These are phyloP conservation scores for Thereva nobilitata DNA, from an alignment of 2,888 invertebrate genomes.

Conservation along the genomic window DNA sequence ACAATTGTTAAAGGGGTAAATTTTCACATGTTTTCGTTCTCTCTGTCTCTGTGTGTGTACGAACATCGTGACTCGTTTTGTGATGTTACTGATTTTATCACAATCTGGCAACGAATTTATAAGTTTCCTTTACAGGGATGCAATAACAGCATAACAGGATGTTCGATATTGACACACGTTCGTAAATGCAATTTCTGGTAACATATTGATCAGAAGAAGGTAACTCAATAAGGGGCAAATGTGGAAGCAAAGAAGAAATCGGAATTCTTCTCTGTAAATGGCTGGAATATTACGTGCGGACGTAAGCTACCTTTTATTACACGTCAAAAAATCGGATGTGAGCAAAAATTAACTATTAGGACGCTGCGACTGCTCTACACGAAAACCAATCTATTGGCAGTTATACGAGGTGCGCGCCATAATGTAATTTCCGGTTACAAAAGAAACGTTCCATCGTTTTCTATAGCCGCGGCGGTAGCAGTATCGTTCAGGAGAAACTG, in stretches of 20 bases:
- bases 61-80: neutral
- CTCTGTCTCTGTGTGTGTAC: neutral
- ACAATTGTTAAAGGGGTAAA: slow-evolving; percentile 28
- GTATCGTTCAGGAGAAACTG: slow-evolving; percentile 12
- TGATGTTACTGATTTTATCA: slow-evolving; percentile 12
- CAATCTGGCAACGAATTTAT: slow-evolving; percentile 18
- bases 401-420: slow-evolving; percentile 2
- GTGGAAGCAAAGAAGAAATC: neutral
- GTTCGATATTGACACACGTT: neutral
- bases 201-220: slow-evolving; percentile 20
- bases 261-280: slow-evolving; percentile 14
- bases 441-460: neutral
- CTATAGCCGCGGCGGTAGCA: neutral
- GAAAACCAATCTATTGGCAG: neutral
- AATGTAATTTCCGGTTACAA: slow-evolving; percentile 21
- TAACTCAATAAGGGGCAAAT: slow-evolving; percentile 14
- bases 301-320: slow-evolving; percentile 7
- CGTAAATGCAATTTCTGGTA: slow-evolving; percentile 22
- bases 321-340: slow-evolving; percentile 22
- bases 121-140: slow-evolving; percentile 16
- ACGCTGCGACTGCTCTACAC: neutral
- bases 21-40: slow-evolving; percentile 20
- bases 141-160: neutral
- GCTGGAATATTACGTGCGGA: neutral
- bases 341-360: slow-evolving; percentile 17